Evolutionary conservation across 2,888 invertebrate species (phyloP), one percentile per base, ranked within the genome.

Genomic region (Thera britannica): DNA sequence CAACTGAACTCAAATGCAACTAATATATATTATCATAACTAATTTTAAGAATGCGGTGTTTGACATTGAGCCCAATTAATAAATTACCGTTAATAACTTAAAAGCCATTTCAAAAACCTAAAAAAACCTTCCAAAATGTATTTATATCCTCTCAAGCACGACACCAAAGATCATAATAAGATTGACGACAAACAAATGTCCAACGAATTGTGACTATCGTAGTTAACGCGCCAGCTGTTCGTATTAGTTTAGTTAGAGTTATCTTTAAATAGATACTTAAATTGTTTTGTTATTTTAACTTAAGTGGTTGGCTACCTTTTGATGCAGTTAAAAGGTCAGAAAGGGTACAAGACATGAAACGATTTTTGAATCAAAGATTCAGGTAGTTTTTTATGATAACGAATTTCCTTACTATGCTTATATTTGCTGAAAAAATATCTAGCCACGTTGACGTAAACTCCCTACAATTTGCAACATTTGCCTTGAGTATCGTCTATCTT

Each of bases 251-350:
- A 52, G 34, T 51, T 23, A 7, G 23, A 57, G n/a, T 54, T 41
- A 51, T 59, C 57, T 65, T 65, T 59, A 58, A 60, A 70, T 64
- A 70, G 60, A 63, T 48, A 44, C 34, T 9, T 52, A 8, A 0
- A 46, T 58, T 51, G 62, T 60, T 63, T 58, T 58, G 55, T 60
- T 70, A 1, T 23, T 1, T 61, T 60, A 57, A 52, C 65, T 59
- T 59, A 63, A 69, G 58, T 66, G 56, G 58, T 54, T 56, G 9
- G 23, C 8, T 56, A 52, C 57, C 44, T 54, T 58, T 51, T 44
- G 36, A 38, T 44, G 51, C 23, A 54, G 34, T 52, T 55, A 60
- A 57, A 57, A 12, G 46, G 56, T 59, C 55, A 6, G 41, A 38
- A 58, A 36, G 46, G n/a, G 23, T 34, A 34, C 34, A 51, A 2